Conservation (phyloP, 1,140 invertebrate genomes). For the Hydropsyche tenuis region DNA sequence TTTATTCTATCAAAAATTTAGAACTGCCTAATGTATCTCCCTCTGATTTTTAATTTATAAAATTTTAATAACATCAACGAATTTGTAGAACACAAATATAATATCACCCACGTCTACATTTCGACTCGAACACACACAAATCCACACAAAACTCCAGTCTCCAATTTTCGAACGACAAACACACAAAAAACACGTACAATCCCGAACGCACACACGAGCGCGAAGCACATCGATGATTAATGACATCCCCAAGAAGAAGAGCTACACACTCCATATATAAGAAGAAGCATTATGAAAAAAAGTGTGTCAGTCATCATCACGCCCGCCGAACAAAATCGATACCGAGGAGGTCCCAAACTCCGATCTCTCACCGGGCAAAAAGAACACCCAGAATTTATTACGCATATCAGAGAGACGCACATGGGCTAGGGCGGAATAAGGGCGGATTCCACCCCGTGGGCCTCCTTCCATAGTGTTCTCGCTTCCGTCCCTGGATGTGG, state of each 20-base stretch:
- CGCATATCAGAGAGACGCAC: conserved; percentile 42
- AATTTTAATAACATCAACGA: no score
- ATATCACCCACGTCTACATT: no score
- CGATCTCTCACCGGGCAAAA: conserved; percentile 28
- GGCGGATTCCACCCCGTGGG: not conserved
- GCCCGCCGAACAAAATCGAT: conserved; percentile 34
- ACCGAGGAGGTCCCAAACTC: conserved; percentile 13
- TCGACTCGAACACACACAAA: no score
- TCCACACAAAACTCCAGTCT: no score
- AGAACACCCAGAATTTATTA: conserved; percentile 45
- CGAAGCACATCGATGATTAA: conserved; percentile 28
- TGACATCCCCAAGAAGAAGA: not conserved
- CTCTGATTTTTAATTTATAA: no score
- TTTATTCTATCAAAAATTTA: no score
- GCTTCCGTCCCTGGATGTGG: conserved; percentile 56
- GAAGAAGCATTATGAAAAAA: conserved; percentile 14
- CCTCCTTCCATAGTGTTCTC: no score
- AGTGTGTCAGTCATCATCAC: conserved; percentile 31
- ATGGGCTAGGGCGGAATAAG: conserved; percentile 15
- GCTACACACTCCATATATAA: no score
- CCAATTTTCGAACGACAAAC: no score
- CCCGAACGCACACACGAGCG: not conserved
- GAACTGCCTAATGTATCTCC: no score
- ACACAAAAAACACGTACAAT: no score
- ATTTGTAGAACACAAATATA: no score